phyloP scores from a whole-genome alignment of 1,140 invertebrate species.

The Nomia melanderi region DNA sequence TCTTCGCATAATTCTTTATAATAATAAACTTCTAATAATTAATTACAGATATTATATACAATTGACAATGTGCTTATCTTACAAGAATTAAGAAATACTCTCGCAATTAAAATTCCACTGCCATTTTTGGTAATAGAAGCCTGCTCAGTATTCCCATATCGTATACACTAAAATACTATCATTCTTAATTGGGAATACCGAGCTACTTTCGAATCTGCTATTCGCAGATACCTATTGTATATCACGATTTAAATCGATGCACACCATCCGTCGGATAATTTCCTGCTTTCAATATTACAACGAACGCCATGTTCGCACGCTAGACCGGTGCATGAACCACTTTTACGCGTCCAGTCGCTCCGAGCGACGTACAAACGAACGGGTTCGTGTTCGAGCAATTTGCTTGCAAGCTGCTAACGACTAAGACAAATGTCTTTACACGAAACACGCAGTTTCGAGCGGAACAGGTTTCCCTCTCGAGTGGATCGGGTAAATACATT shows the following conservation, averaged over 20 bases:
- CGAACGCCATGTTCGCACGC: conserved; percentile 27
- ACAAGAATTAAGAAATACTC: too few species aligned
- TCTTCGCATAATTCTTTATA: too few species aligned
- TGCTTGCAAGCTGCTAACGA: conserved; percentile 29
- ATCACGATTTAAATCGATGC: not conserved
- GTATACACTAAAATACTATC: too few species aligned
- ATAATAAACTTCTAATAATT: too few species aligned
- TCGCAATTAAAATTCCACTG: too few species aligned
- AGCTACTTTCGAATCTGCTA: conserved; percentile 1
- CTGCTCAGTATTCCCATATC: too few species aligned
- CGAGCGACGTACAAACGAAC: not conserved
- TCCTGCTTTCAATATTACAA: conserved; percentile 45
- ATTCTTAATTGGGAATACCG: too few species aligned
- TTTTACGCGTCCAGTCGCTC: not conserved
- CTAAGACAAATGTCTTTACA: conserved; percentile 14
- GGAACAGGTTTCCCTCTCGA: not conserved
- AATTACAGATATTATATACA: too few species aligned
- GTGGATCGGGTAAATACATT: not conserved
- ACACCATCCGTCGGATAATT: conserved; percentile 34
- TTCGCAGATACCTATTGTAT: conserved; percentile 30
- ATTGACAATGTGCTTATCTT: too few species aligned
- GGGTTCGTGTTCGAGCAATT: conserved; percentile 30
- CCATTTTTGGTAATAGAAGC: too few species aligned
- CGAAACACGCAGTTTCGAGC: not conserved
- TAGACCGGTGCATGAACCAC: conserved; percentile 33